Base-by-base conservation (phyloP, 2,797 vertebrate species). In the Aphelocoma californica region DNA sequence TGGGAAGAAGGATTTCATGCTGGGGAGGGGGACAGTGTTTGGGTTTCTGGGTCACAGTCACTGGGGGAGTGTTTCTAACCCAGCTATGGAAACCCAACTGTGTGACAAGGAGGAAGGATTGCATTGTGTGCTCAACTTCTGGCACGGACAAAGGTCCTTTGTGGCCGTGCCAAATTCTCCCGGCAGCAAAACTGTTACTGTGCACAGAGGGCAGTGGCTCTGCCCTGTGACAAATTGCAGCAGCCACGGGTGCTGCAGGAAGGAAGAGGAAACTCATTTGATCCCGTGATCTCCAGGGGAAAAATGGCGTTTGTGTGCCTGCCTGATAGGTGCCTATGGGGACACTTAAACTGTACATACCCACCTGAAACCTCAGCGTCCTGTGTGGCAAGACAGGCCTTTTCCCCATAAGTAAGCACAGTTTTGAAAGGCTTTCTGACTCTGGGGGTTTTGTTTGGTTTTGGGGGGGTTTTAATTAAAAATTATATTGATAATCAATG, bases 71-170 rank as follows among this genome's bases (percentile, higher is more conserved):
- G 11, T 84, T 85, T 80, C 81, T 73, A 48, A 54, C 70, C 60
- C 28, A 0, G 58, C 82, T 53, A 14, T 12, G 4, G 84, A 78
- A 92, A 86, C 38, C n/a, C 66, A 44, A 1, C 53, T 94, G 53
- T 93, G 91, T 95, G 92, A 65, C 93, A 90, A 91, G 86, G 86
- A 91, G 88, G 74, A 95, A 92, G 74, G 92, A 92, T 85, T 93
- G 83, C 90, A 61, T 58, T 85, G 64, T 77, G 71, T 14, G 16
- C 61, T 91, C 78, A 28, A 10, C 71, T 95, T 73, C 88, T 96
- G 94, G 83, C 67, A 62, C 0, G 21, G 87, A 97, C 96, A 96
- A 95, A 96, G 94, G 93, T 96, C 95, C 81, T 96, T 95, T 96
- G 95, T 95, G 93, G 72, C 86, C 0, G 1, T 93, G 95, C 96